Base-by-base conservation (phyloP, 2,888 invertebrate species). In the Trichopoda pennipes region DNA sequence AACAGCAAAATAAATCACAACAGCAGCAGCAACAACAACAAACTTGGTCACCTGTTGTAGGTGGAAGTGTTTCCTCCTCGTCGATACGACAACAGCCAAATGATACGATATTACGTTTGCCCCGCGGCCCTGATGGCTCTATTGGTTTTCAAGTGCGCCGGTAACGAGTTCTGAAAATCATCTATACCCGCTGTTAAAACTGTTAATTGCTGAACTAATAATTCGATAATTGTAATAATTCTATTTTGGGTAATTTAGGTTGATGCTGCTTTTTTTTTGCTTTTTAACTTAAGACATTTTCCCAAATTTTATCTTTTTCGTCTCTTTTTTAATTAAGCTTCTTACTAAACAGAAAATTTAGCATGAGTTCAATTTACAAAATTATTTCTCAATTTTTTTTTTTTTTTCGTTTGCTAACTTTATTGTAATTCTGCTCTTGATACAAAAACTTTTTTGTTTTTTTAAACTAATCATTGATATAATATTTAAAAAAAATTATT, bases 41-140 rank as follows among this genome's bases (percentile, higher is more conserved):
- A 78, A 88, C 88, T 49, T 90, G 90, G 89, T 90, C 89, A 16
- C 89, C 89, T 2, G 87, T 89, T 70, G 89, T 88, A 1, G 89
- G 88, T 14, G 88, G 87, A 64, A 88, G 86, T 66, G 88, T 86
- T 4, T 89, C 90, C 1, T 88, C 89, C 4, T 85, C 87, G 1
- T 80, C 84, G 55, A 38, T 84, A 68, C 74, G 80, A 19, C 85
- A 84, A 58, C 85, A 84, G 56, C 85, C 81, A 72, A 82, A 83
- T 16, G 82, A 89, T 74, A 89, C 86, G 81, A 84, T 96, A 74
- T 92, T 96, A 87, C 92, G 96, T 86, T 92, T 95, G 88, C 96
- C 96, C 0, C 93, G 93, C 86, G 96, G 96, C 47, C 96, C 96
- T 1, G 96, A 96, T 87, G 96, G 96, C 83, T 95, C 95, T 63